A percentile compares a stretch with the other conserved stretches of the same genome.
Conservation (phyloP, 2,888 invertebrate species). For the Polietes domitor region DNA sequence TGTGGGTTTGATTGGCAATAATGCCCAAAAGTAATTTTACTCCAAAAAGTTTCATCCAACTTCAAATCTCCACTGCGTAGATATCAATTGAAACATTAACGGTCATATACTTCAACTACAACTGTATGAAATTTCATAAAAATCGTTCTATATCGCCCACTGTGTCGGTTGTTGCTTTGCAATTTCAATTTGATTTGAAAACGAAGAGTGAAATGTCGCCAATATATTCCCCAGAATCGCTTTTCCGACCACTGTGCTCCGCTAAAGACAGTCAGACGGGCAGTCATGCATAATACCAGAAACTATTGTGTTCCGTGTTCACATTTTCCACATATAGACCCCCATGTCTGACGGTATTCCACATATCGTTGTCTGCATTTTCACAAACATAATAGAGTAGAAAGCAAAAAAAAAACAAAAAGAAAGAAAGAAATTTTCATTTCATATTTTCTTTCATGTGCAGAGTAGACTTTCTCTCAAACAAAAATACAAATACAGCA, state of each 20-base stretch:
- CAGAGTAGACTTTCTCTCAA: conserved; percentile 20
- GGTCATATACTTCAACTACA: too few species aligned
- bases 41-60: too few species aligned
- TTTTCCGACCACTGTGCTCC: neutral
- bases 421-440: neutral
- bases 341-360: neutral
- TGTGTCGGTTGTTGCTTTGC: too few species aligned
- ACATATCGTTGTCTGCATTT: conserved; percentile 1
- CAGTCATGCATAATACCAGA: neutral
- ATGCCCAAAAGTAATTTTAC: too few species aligned
- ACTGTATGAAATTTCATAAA: too few species aligned
- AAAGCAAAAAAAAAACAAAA: neutral
- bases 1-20: too few species aligned
- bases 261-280: neutral
- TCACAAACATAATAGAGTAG: neutral
- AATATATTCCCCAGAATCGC: too few species aligned
- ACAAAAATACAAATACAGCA: neutral
- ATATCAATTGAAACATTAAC: too few species aligned
- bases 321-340: neutral
- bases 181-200: too few species aligned
- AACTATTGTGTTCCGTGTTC: neutral
- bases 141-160: too few species aligned
- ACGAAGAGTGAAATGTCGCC: too few species aligned
- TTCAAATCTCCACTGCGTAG: too few species aligned
- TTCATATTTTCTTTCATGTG: conserved; percentile 32